A percentile compares a stretch with the other conserved stretches of the same genome.
These are phyloP conservation scores for Panopea generosa DNA, from an alignment of 2,888 invertebrate genomes.

Conservation along the genomic window DNA sequence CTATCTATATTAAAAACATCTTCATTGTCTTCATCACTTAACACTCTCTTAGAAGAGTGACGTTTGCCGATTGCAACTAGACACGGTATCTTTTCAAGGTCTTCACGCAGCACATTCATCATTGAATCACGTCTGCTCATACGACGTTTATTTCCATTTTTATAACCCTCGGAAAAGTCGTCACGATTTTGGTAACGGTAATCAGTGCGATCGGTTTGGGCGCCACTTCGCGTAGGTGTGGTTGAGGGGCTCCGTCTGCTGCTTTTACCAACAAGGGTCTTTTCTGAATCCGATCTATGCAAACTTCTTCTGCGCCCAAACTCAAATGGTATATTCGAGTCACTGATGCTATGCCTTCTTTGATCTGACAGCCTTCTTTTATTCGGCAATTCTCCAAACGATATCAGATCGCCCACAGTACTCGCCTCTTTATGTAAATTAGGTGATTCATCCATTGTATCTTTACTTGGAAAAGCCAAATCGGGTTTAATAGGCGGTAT, in stretches of 20 bases:
- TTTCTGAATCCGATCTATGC: slow-evolving; percentile 9
- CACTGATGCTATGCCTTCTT: too few species aligned
- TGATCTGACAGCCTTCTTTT: too few species aligned
- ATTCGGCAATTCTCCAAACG: slow-evolving; percentile 8
- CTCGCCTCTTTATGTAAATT: slow-evolving; percentile 27
- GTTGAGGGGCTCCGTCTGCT: too few species aligned
- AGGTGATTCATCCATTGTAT: too few species aligned
- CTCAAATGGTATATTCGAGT: too few species aligned
- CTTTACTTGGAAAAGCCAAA: too few species aligned
- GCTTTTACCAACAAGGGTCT: slow-evolving; percentile 1
- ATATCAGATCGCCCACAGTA: slow-evolving; percentile 53
- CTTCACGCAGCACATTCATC: slow-evolving; percentile 52
- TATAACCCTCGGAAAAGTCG: background rate
- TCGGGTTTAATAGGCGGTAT: too few species aligned
- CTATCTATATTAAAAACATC: background rate
- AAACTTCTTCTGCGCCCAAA: slow-evolving; percentile 7
- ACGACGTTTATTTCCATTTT: background rate
- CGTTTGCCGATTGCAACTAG: slow-evolving; percentile 24
- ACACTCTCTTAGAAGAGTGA: background rate
- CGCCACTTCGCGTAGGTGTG: background rate
- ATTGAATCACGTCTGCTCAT: slow-evolving; percentile 52
- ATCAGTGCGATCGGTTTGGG: background rate
- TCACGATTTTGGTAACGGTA: too few species aligned
- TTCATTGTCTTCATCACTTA: background rate
- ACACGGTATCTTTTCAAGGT: slow-evolving; percentile 53